Conservation (phyloP, 2,797 vertebrate species). For the Epinephelus coioides region DNA sequence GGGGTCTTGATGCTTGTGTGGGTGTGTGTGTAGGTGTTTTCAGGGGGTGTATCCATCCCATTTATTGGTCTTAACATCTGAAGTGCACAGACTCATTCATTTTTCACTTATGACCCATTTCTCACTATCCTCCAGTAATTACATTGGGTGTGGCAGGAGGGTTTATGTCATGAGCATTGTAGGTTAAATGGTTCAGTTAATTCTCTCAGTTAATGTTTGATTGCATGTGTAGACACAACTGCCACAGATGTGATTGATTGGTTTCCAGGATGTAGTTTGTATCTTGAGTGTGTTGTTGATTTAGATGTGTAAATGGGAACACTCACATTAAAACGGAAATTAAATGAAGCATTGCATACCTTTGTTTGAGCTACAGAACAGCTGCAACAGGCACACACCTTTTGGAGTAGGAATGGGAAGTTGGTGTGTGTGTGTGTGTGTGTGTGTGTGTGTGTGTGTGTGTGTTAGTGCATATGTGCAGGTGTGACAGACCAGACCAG, state of each 20-base stretch:
- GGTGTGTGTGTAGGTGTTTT: neutral
- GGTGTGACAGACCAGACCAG: neutral
- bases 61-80: conserved; percentile 23
- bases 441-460: too few species aligned
- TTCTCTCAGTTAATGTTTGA: conserved; percentile 12
- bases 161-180: conserved; percentile 5
- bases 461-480: neutral
- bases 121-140: conserved; percentile 40
- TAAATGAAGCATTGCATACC: neutral
- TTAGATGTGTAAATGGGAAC: neutral
- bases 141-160: neutral
- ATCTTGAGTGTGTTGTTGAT: neutral
- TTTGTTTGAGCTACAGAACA: neutral
- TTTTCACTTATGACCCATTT: conserved; percentile 27
- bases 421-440: neutral
- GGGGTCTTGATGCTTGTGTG: conserved; percentile 11
- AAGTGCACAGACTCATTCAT: neutral
- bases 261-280: neutral
- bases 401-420: neutral
- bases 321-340: neutral
- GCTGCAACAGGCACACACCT: neutral
- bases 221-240: neutral
- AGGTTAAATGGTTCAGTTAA: conserved; percentile 17
- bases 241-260: neutral
- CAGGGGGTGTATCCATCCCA: conserved; percentile 12